phyloP scores from a whole-genome alignment of 2,797 vertebrate species.

The Urocyon cinereoargenteus region DNA sequence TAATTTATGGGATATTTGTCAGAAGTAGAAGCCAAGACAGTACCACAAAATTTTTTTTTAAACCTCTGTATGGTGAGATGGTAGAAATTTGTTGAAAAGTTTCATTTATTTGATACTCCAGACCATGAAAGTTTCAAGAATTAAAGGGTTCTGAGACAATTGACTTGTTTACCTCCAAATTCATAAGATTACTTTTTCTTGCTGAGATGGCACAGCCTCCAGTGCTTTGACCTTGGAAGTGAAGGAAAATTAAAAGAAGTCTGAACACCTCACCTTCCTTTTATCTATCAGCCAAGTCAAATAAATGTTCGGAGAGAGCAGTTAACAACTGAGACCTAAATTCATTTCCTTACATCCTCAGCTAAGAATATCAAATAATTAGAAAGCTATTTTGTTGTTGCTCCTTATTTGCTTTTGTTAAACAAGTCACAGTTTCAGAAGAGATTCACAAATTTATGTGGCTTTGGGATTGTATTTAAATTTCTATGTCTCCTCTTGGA shows the following conservation, averaged over 20 bases:
- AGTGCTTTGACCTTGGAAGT: background rate
- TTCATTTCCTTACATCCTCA: background rate
- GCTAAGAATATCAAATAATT: background rate
- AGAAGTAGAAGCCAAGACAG: background rate
- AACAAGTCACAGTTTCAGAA: constrained; percentile 9
- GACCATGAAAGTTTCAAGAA: background rate
- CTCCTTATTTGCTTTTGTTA: constrained; percentile 20
- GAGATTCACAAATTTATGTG: background rate
- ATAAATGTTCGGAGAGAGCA: background rate
- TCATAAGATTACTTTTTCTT: background rate
- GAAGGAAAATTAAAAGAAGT: background rate
- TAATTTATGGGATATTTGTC: background rate
- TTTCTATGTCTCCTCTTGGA: background rate
- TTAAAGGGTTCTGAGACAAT: background rate
- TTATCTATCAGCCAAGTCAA: background rate
- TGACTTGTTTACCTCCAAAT: background rate
- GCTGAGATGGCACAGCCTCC: background rate
- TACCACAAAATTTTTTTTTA: background rate
- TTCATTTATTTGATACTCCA: background rate
- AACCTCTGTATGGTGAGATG: background rate
- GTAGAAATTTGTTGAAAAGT: background rate
- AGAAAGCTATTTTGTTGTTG: background rate
- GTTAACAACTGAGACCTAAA: background rate
- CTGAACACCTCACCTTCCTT: background rate
- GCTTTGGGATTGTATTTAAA: background rate